A percentile compares a stretch with the other conserved stretches of the same genome.
Conservation (phyloP, 1,140 invertebrate species). For the Macrobrachium rosenbergii region DNA sequence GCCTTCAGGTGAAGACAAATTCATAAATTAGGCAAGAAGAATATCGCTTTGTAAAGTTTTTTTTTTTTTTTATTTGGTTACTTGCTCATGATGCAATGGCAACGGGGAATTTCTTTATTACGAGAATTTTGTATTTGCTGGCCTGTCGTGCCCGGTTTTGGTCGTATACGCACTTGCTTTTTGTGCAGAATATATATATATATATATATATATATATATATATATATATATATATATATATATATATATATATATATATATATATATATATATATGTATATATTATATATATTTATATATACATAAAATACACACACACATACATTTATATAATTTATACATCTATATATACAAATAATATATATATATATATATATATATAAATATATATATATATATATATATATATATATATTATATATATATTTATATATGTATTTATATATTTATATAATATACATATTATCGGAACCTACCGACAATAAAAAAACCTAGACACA, state of each 20-base stretch:
- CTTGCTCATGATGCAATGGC: neutral
- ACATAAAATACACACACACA: too few relatives aligned
- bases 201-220: neutral
- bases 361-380: too few relatives aligned
- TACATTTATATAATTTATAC: too few relatives aligned
- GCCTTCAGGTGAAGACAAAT: too few relatives aligned
- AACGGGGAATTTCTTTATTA: neutral
- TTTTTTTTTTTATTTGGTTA: too few relatives aligned
- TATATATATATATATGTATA: neutral
- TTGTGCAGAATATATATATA: neutral
- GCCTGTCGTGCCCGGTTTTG: too few relatives aligned
- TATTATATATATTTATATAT: too few relatives aligned
- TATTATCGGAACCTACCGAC: neutral
- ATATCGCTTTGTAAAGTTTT: too few relatives aligned
- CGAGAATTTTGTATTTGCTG: neutral
- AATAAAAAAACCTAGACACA: neutral
- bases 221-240: neutral
- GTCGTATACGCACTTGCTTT: neutral
- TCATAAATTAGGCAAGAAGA: too few relatives aligned
- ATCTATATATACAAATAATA: too few relatives aligned
- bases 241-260: neutral
- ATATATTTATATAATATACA: neutral
- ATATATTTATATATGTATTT: neutral
- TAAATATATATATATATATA: too few relatives aligned
- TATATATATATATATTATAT: too few relatives aligned